These are phyloP conservation scores for Eumacrocentrus americanus DNA, from an alignment of 2,888 invertebrate genomes.

Conservation along the genomic window DNA sequence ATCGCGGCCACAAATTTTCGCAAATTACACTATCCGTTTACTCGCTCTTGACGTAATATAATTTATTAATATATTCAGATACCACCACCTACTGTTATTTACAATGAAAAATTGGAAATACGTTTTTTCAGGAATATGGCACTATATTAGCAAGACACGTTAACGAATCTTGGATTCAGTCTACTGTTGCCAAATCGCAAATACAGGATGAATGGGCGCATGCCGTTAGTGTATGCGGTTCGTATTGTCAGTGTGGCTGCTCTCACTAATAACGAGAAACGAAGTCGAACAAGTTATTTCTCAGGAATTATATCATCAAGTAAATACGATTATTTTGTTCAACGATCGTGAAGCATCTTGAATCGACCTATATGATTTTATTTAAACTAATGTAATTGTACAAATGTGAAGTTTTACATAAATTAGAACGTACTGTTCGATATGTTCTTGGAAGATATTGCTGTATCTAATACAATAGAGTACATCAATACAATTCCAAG, in stretches of 20 bases:
- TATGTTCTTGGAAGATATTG: too few species aligned
- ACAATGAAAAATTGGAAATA: too few species aligned
- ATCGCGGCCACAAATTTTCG: not conserved
- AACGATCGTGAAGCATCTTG: too few species aligned
- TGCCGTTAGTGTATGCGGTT: constrained; percentile 46
- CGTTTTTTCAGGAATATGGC: constrained; percentile 40
- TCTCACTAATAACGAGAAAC: constrained; percentile 34
- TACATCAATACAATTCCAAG: too few species aligned
- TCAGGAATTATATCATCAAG: too few species aligned
- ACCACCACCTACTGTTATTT: not conserved
- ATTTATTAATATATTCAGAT: not conserved
- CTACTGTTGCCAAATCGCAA: constrained; percentile 33
- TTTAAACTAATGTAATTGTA: too few species aligned
- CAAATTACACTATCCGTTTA: not conserved
- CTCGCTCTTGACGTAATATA: not conserved
- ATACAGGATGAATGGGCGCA: constrained; percentile 37
- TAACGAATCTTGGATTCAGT: constrained; percentile 50
- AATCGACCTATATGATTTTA: too few species aligned
- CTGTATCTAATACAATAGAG: too few species aligned
- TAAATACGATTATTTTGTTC: too few species aligned
- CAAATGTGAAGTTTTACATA: too few species aligned
- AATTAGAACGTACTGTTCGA: too few species aligned
- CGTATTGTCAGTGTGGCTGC: constrained; percentile 51
- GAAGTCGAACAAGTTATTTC: constrained; percentile 10
- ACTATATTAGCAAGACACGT: constrained; percentile 48